Conservation (phyloP, 2,797 vertebrate genomes). For the Momotus momota region DNA sequence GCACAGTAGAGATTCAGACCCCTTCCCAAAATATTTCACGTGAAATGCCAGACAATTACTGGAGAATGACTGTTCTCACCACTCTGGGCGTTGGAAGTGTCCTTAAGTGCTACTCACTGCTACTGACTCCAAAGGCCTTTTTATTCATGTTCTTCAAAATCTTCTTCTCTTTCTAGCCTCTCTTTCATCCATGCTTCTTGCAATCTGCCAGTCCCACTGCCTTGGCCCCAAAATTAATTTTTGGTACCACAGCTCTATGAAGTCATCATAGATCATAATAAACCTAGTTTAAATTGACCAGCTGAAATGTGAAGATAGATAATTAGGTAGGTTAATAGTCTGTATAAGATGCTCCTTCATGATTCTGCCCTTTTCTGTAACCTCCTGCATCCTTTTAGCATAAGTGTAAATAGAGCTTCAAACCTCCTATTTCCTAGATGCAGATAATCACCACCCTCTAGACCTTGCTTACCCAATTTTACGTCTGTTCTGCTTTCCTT, state of each 20-base stretch:
- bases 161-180: not conserved
- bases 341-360: not conserved
- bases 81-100: not conserved
- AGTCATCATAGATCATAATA: not conserved
- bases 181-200: not conserved
- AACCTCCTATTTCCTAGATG: not conserved
- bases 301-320: not conserved
- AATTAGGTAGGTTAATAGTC: not conserved
- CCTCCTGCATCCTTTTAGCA: not conserved
- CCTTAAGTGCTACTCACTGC: not conserved
- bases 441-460: not conserved
- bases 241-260: not conserved
- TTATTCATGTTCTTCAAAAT: not conserved
- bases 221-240: not conserved
- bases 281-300: not conserved
- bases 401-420: not conserved
- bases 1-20: not conserved
- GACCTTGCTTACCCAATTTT: not conserved
- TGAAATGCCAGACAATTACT: not conserved
- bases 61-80: not conserved
- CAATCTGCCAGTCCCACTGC: not conserved
- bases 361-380: not conserved
- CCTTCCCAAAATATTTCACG: not conserved
- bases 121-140: not conserved
- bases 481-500: not conserved